phyloP scores from a whole-genome alignment of 2,113 vertebrate genomes.

The Nesoenas mayeri region DNA sequence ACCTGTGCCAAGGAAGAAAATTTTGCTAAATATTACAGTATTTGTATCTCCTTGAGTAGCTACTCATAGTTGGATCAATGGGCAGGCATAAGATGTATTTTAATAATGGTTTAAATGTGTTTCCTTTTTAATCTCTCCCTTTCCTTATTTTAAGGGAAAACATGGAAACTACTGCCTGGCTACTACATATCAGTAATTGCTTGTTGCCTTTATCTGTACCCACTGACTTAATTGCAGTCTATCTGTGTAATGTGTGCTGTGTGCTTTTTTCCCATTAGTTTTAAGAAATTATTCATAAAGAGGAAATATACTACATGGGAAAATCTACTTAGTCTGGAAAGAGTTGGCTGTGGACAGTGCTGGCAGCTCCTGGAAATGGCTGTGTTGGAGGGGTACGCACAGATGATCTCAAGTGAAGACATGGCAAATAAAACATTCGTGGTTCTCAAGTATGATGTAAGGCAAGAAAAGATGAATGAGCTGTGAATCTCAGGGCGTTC shows the following conservation, averaged over 20 bases:
- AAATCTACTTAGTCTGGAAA: not conserved
- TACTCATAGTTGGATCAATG: not conserved
- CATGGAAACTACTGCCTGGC: not conserved
- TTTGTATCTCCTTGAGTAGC: not conserved
- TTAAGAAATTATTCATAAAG: not conserved
- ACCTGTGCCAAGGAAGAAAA: constrained; percentile 21
- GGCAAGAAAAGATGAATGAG: not conserved
- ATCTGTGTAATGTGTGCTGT: not conserved
- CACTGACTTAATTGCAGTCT: not conserved
- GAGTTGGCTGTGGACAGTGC: not conserved
- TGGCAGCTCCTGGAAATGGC: not conserved
- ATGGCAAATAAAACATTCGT: not conserved
- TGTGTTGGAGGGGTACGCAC: accelerated
- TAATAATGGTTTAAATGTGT: not conserved
- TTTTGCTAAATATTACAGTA: constrained; percentile 1
- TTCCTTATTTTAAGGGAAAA: not conserved
- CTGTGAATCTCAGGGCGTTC: not conserved
- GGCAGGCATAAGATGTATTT: not conserved
- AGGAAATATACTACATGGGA: not conserved
- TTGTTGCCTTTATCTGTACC: not conserved
- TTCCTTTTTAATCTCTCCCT: not conserved
- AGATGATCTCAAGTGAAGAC: not conserved
- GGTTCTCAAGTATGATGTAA: not conserved
- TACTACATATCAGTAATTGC: not conserved
- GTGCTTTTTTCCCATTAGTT: not conserved